phyloP scores from a whole-genome alignment of 2,888 invertebrate genomes.

The Eristalis intricaria region DNA sequence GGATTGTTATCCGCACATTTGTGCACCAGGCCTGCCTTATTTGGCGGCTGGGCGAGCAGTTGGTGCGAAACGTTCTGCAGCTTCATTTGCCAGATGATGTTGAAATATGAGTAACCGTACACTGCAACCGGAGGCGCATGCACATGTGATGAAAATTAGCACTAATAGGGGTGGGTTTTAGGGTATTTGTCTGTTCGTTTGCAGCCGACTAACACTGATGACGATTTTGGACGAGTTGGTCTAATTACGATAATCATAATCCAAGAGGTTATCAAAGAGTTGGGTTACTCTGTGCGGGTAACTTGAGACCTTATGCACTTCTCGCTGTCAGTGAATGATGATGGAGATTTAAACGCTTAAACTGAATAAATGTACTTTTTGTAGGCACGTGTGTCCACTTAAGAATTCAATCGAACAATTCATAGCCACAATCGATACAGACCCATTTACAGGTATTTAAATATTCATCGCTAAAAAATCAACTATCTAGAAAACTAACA shows the following conservation, averaged over 20 bases:
- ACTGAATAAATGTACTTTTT: too few species aligned
- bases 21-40: neutral
- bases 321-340: too few species aligned
- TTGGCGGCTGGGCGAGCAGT: neutral
- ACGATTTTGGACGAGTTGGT: conserved; percentile 9
- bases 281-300: neutral
- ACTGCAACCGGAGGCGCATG: neutral
- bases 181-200: neutral
- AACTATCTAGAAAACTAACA: neutral
- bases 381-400: too few species aligned
- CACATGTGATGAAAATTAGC: conserved; percentile 24
- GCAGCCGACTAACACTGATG: neutral
- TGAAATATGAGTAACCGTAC: conserved; percentile 34
- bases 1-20: conserved; percentile 32
- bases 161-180: conserved; percentile 8
- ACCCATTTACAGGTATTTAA: neutral
- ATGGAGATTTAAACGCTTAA: neutral
- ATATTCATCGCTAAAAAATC: neutral
- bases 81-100: conserved; percentile 13
- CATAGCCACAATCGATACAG: neutral
- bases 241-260: conserved; percentile 13
- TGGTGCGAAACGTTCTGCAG: neutral
- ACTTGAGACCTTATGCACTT: neutral
- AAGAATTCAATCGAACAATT: neutral
- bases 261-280: neutral